phyloP scores from a whole-genome alignment of 2,888 invertebrate genomes.

The Encarsia formosa region DNA sequence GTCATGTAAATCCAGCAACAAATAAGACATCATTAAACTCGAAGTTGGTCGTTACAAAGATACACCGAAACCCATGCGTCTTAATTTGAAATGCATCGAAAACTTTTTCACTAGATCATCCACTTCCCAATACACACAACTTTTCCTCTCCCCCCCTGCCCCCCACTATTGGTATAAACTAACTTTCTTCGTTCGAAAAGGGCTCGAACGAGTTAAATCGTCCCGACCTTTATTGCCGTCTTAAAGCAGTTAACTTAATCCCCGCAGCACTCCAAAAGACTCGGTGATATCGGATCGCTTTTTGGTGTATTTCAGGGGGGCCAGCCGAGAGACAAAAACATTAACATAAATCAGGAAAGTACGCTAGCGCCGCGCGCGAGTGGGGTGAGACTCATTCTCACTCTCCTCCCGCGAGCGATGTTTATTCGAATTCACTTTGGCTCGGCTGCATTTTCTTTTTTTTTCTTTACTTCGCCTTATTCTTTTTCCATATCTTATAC shows the following conservation, averaged over 20 bases:
- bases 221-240: conserved; percentile 49
- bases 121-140: too few relatives aligned
- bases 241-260: conserved; percentile 51
- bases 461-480: conserved; percentile 4
- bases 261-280: too few relatives aligned
- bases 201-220: conserved; percentile 48
- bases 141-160: too few relatives aligned
- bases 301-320: conserved; percentile 49
- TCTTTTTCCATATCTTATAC: conserved; percentile 27
- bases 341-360: conserved; percentile 50
- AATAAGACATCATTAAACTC: too few relatives aligned
- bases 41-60: too few relatives aligned
- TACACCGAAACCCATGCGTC: too few relatives aligned
- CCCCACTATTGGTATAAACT: too few relatives aligned
- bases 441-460: conserved; percentile 12
- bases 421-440: conserved; percentile 48
- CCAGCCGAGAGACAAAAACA: conserved; percentile 50
- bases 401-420: conserved; percentile 34
- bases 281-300: conserved; percentile 40
- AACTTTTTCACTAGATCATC: too few relatives aligned
- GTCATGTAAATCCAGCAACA: too few relatives aligned
- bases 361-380: conserved; percentile 31
- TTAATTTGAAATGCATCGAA: too few relatives aligned
- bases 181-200: too few relatives aligned
- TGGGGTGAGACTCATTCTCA: conserved; percentile 33